Conservation (phyloP, 1,140 invertebrate species). For the Atopsyche davidsoni region DNA sequence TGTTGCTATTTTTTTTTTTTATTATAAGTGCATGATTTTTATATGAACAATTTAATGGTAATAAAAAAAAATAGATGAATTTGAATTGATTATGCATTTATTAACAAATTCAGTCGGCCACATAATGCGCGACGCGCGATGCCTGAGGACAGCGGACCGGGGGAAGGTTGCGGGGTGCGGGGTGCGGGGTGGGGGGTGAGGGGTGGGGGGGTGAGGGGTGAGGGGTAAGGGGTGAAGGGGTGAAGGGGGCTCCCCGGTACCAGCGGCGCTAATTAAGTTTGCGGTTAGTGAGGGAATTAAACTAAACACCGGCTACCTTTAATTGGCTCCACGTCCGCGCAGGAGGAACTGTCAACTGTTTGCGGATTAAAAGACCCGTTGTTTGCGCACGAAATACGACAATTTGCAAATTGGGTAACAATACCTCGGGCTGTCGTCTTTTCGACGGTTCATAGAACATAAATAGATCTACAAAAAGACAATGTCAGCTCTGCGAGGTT, state of each 20-base stretch:
- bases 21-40: background rate
- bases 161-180: background rate
- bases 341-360: background rate
- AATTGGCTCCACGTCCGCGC: constrained; percentile 17
- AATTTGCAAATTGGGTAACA: too few species aligned
- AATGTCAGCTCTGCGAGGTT: too few species aligned
- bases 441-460: too few species aligned
- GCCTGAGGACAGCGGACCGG: background rate
- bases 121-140: background rate
- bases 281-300: constrained; percentile 24
- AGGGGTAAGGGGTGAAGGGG: background rate
- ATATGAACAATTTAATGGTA: background rate
- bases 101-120: constrained; percentile 3
- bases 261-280: constrained; percentile 21
- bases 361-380: too few species aligned
- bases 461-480: too few species aligned
- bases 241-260: too few species aligned
- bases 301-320: constrained; percentile 21
- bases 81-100: background rate
- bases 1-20: background rate
- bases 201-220: background rate
- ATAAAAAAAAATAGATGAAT: background rate
- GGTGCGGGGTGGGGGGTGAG: background rate
- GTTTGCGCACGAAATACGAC: too few species aligned
- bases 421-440: too few species aligned